Base-by-base conservation (phyloP, 2,797 vertebrate genomes). In the Microhierax caerulescens region DNA sequence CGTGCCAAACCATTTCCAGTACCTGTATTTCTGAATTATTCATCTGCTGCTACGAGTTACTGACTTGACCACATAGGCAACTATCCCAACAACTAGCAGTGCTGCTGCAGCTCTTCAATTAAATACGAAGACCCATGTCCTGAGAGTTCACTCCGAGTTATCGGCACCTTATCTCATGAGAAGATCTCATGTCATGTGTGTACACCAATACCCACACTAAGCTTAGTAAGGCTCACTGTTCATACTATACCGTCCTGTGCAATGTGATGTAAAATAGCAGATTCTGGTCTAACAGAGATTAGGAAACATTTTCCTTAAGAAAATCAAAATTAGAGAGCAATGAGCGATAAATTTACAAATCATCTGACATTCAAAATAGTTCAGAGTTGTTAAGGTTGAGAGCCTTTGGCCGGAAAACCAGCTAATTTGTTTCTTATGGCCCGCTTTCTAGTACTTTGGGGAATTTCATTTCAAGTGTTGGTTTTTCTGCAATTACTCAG, bases 131-230 rank as follows among this genome's bases (percentile, higher is more conserved):
- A 47, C 20, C 17, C n/a, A 57, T 25, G 13, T 61, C 19, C 48
- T 47, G 48, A 53, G 57, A 54, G 13, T 18, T 77, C 47, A 30
- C 41, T 53, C 45, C 20, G 47, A 51, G 27, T 37, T 75, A 32
- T 3, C 34, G 69, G 63, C 69, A 43, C 27, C 4, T 2, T 36
- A 22, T 25, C 50, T 28, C 41, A 15, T 4, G 7, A 75, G 37
- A 53, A 47, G 41, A 20, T 47, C 77, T 72, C 59, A 8, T 4
- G 23, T 32, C 34, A 13, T 1, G 0, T 23, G 17, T 25, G n/a
- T 21, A 48, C 12, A 27, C 16, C 34, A 45, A 8, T 3, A 12
- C 14, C 64, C n/a, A 28, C 20, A 8, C 14, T 32, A 2, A 0
- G 2, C 37, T 28, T 30, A 59, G 27, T 20, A 23, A 45, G 57